Evolutionary conservation across 2,888 invertebrate species (phyloP), one percentile per base, ranked within the genome.

Genomic region (Ischnura elegans): DNA sequence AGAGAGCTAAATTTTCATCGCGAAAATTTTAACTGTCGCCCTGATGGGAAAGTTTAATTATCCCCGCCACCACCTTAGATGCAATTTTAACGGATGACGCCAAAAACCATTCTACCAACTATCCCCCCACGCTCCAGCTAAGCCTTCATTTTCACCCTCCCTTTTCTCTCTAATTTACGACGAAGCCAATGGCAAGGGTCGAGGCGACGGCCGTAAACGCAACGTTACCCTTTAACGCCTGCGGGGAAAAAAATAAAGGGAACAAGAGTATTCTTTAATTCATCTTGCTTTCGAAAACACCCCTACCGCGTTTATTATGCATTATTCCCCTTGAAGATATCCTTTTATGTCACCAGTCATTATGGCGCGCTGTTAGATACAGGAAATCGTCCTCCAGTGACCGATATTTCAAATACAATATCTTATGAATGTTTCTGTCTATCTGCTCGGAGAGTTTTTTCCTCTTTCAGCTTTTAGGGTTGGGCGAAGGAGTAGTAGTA

Each of bases 101-200:
- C 6, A 8, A 51, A 76, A 76, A 36, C 29, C 76, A 8, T n/a
- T 36, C 76, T 76, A 13, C 76, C 76, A 10, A 3, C 36, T 76
- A 3, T 36, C n/a, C 36, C 29, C 10, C 36, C 36, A 29, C 76
- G 1, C 13, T 36, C 29, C 36, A 36, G 76, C 76, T 25, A 36
- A 76, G 29, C 76, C 76, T 76, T 76, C 76, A 76, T 76, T 76
- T n/a, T 76, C 36, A 76, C n/a, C 76, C 36, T 25, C 61, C 76
- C 76, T 36, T 36, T 8, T 2, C 76, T 2, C 76, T 0, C 25
- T 36, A 13, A 76, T 76, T 76, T 36, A 76, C 76, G 76, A 36
- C 76, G 13, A 25, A 76, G 36, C 36, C 13, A 10, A 36, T 6
- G 76, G 36, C 29, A 16, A 76, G 36, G 76, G 76, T 0, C 13